These are phyloP conservation scores for Theocolax elegans DNA, from an alignment of 1,140 invertebrate species.

Conservation along the genomic window DNA sequence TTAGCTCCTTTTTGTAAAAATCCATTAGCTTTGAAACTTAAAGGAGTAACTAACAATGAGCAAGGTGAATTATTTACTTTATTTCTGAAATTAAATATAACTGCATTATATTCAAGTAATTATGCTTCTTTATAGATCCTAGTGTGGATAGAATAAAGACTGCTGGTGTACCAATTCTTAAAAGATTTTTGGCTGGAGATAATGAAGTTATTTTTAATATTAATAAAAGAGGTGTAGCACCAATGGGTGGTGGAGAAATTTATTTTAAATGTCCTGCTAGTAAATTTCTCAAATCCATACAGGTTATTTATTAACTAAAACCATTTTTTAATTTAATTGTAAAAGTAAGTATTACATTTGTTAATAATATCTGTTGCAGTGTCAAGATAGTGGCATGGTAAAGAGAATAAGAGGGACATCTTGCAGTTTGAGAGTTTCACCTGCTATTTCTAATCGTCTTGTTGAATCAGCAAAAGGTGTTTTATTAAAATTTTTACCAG, in stretches of 20 bases:
- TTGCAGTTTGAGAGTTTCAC: slow-evolving; percentile 90
- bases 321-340: not conserved
- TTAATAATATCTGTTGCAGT: slow-evolving; percentile 69
- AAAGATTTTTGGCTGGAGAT: slow-evolving; percentile 87
- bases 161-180: slow-evolving; percentile 82
- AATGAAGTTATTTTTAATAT: slow-evolving; percentile 90
- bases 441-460: slow-evolving; percentile 89
- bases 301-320: slow-evolving; percentile 59
- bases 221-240: slow-evolving; percentile 82
- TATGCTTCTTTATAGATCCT: slow-evolving; percentile 69
- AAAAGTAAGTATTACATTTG: slow-evolving; percentile 22
- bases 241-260: slow-evolving; percentile 92
- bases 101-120: too few species aligned
- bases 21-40: slow-evolving; percentile 82
- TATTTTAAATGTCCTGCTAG: slow-evolving; percentile 87
- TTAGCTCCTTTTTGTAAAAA: slow-evolving; percentile 96
- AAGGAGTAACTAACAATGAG: slow-evolving; percentile 90
- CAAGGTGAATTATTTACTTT: slow-evolving; percentile 57
- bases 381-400: slow-evolving; percentile 87
- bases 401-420: slow-evolving; percentile 92
- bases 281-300: slow-evolving; percentile 74
- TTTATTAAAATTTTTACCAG: slow-evolving; percentile 91
- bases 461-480: slow-evolving; percentile 93
- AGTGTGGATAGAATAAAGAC: slow-evolving; percentile 88
- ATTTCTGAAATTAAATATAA: not conserved